These are phyloP conservation scores for Planococcus citri DNA, from an alignment of 1,140 invertebrate species.

Conservation along the genomic window DNA sequence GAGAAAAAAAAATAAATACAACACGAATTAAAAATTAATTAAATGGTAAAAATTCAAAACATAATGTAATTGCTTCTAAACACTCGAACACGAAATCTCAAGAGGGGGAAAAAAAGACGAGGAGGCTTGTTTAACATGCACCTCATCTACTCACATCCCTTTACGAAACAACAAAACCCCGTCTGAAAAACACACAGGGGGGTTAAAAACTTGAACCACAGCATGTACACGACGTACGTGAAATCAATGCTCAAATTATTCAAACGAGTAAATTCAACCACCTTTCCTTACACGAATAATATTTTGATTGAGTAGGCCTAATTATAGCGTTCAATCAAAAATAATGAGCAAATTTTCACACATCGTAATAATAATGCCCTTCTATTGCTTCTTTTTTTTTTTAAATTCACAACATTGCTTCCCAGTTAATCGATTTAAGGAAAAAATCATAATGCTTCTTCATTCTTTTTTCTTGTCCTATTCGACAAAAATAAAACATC, in stretches of 20 bases:
- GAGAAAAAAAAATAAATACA: conserved; percentile 4
- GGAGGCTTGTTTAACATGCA: too few relatives aligned
- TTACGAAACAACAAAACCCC: too few relatives aligned
- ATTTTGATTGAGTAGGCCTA: too few relatives aligned
- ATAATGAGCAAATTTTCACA: conserved; percentile 8
- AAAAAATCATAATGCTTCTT: background rate
- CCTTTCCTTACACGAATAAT: background rate
- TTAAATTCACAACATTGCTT: background rate
- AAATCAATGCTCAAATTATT: background rate
- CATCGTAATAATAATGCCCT: background rate
- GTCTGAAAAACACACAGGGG: too few relatives aligned
- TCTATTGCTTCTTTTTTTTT: background rate
- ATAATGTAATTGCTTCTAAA: background rate
- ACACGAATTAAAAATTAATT: background rate
- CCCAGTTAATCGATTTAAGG: background rate
- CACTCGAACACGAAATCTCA: background rate
- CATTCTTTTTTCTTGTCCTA: too few relatives aligned
- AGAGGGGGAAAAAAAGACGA: too few relatives aligned
- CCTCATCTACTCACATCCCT: too few relatives aligned
- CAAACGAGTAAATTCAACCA: background rate
- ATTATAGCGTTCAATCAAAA: conserved; percentile 1
- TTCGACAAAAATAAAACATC: too few relatives aligned
- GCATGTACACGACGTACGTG: too few relatives aligned
- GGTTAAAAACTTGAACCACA: too few relatives aligned
- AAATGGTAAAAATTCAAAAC: background rate